Base-by-base conservation (phyloP, 1,140 invertebrate species). In the Ylistrum balloti region DNA sequence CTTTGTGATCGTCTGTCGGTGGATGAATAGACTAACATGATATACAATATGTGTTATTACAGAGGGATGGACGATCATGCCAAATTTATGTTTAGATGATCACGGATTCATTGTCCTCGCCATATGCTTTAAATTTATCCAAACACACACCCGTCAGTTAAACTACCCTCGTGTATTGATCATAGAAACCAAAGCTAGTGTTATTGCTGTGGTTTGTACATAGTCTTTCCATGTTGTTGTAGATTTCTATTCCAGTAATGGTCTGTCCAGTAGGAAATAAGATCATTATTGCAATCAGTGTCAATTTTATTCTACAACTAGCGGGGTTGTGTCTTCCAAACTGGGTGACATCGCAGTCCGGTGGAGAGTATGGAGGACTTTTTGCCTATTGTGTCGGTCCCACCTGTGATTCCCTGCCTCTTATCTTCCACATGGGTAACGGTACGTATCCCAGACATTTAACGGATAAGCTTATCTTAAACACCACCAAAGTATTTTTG, bases 31-130 rank as follows among this genome's bases (percentile, higher is more conserved):
- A 22, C n/a, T 74, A n/a, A 74, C 56, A 74, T 74, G 56, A 74
- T 74, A 74, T 74, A 74, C 56, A 74, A 74, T 74, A 74, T 74
- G 56, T 74, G 56, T 74, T 74, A 74, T 74, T 74, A 74, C n/a
- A 38, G 22, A 11, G 56, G 56, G 56, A 74, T 74, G 56, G 22
- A n/a, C 56, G 56, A 74, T 74, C 56, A 74, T 74, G 56, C 56
- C 56, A 74, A 74, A 74, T 74, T 74, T 74, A 74, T 74, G 56
- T 74, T 74, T 74, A 17, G 56, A 74, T 74, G 56, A 74, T n/a
- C 56, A 74, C 9, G 56, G 56, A 7, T 5, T n/a, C n/a, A 74
- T 74, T 74, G 56, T 74, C 22, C 22, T 1, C 56, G n/a, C 22
- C 56, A 28, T 74, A 74, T 74, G 56, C 56, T 74, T 0, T 74